Evolutionary conservation across 2,113 vertebrate species (phyloP).

Genomic region (Promerops cafer): DNA sequence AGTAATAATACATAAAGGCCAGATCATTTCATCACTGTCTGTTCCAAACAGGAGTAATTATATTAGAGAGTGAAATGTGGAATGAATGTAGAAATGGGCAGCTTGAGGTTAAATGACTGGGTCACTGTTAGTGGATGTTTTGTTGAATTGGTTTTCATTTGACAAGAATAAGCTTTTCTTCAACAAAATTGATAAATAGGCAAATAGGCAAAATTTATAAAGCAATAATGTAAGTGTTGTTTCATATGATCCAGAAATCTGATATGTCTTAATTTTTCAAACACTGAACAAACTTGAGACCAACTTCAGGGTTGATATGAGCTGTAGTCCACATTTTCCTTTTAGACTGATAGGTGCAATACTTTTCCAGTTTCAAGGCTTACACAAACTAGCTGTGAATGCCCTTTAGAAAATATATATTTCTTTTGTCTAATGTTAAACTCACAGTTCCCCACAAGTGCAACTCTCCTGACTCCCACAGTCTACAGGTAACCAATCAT

Average conservation of each 20-base stretch:
- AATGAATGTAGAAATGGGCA: background rate
- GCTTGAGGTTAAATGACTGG: constrained; percentile 25
- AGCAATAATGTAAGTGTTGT: background rate
- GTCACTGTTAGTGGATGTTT: constrained; percentile 9
- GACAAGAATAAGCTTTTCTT: background rate
- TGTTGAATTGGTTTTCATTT: background rate
- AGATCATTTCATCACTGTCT: constrained; percentile 56
- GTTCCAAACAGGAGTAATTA: constrained; percentile 36
- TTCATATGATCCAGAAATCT: background rate
- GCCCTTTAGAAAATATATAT: background rate
- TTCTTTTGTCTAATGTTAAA: background rate
- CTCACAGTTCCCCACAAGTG: background rate
- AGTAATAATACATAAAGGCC: constrained; percentile 45
- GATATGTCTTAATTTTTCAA: background rate
- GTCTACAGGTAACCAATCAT: accelerated
- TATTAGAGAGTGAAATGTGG: constrained; percentile 28
- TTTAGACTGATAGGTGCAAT: background rate
- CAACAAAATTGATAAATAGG: background rate
- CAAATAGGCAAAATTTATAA: background rate
- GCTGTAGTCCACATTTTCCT: background rate
- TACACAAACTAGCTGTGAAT: background rate
- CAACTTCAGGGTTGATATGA: background rate
- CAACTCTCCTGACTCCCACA: background rate
- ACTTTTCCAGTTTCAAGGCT: background rate
- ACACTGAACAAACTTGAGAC: background rate